These are phyloP conservation scores for Hirtodrosophila cameraria DNA, from an alignment of 2,888 invertebrate genomes.

Conservation along the genomic window DNA sequence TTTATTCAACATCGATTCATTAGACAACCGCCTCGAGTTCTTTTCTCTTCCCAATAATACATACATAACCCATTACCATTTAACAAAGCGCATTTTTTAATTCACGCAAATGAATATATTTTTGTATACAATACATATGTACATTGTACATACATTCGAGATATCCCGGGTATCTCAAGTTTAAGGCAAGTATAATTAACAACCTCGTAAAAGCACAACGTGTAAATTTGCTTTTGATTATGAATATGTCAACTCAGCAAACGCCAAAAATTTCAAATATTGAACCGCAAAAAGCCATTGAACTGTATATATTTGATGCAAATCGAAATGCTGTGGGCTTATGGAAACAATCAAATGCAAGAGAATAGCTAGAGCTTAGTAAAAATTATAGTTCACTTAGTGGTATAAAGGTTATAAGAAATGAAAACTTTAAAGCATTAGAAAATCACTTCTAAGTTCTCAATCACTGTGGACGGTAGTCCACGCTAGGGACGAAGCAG, in stretches of 20 bases:
- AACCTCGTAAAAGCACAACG: constrained; percentile 38
- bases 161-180: constrained; percentile 10
- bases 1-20: constrained; percentile 52
- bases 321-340: constrained; percentile 3
- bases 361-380: neutral
- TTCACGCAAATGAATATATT: constrained; percentile 41
- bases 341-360: neutral
- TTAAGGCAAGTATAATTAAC: constrained; percentile 25
- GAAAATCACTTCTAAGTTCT: no score
- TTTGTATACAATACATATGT: neutral
- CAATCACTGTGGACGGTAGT: no score
- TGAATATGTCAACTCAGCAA: constrained; percentile 12
- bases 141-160: no score
- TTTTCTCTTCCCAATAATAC: no score
- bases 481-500: no score
- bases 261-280: constrained; percentile 9
- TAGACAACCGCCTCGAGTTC: constrained; percentile 14
- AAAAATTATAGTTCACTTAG: no score
- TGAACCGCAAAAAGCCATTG: constrained; percentile 30
- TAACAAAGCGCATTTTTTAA: constrained; percentile 56
- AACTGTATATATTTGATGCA: constrained; percentile 5
- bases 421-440: no score
- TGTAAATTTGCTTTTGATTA: constrained; percentile 56
- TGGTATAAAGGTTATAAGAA: no score
- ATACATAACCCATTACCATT: constrained; percentile 4